These are phyloP conservation scores for Kryptolebias ocellatus DNA, from an alignment of 2,797 vertebrate genomes.

Conservation along the genomic window DNA sequence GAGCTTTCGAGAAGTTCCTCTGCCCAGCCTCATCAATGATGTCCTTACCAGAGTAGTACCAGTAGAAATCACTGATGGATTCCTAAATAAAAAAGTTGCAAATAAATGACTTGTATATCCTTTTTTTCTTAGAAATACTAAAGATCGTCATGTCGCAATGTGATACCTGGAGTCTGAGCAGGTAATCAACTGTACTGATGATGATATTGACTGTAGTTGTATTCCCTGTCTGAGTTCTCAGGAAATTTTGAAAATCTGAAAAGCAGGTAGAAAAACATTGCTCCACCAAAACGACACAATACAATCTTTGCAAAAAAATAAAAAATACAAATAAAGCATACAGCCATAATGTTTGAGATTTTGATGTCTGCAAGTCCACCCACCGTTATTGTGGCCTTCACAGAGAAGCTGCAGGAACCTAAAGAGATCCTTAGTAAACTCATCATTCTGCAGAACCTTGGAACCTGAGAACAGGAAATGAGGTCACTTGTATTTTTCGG, in stretches of 20 bases:
- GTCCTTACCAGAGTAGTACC: slow-evolving; percentile 99
- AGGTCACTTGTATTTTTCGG: slow-evolving; percentile 47
- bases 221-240: slow-evolving; percentile 97
- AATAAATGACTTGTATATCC: not conserved
- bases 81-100: slow-evolving; percentile 79
- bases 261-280: not conserved
- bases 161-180: slow-evolving; percentile 93
- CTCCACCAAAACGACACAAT: slow-evolving; percentile 4
- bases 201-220: slow-evolving; percentile 98
- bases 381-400: slow-evolving; percentile 98
- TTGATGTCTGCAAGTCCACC: slow-evolving; percentile 37
- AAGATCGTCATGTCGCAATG: not conserved
- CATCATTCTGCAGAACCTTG: slow-evolving; percentile 97
- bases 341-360: not conserved
- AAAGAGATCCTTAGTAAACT: slow-evolving; percentile 98
- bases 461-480: slow-evolving; percentile 85
- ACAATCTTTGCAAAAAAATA: not conserved
- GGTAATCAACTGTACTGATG: slow-evolving; percentile 97
- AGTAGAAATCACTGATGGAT: slow-evolving; percentile 99
- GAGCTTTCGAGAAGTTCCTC: slow-evolving; percentile 96
- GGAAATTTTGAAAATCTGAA: slow-evolving; percentile 97
- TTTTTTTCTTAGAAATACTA: not conserved
- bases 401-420: slow-evolving; percentile 98
- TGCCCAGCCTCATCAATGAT: slow-evolving; percentile 96
- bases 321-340: not conserved